These are phyloP conservation scores for Brevimyrus niger DNA, from an alignment of 2,113 vertebrate species.

Conservation along the genomic window DNA sequence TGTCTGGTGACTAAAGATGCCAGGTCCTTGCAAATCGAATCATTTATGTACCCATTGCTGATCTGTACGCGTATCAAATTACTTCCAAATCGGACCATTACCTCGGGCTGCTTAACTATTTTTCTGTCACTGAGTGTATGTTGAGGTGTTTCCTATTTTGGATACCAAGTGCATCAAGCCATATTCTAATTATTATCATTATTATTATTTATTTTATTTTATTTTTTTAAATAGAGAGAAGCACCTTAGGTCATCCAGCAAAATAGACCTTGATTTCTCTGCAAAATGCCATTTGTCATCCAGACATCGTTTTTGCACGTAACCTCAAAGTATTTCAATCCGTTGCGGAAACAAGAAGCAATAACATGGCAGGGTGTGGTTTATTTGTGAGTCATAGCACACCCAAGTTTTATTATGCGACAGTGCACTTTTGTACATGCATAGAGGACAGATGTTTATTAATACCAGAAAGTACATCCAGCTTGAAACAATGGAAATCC, in stretches of 20 bases:
- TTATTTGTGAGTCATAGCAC: not conserved
- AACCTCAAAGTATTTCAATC: not conserved
- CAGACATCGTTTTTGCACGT: not conserved
- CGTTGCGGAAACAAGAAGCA: not conserved
- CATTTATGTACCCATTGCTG: no score
- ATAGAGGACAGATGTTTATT: not conserved
- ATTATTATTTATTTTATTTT: no score
- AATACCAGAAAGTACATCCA: not conserved
- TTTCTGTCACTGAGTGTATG: not conserved
- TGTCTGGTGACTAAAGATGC: no score
- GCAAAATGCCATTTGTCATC: not conserved
- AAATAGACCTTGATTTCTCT: not conserved
- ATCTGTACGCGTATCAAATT: no score
- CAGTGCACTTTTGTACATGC: not conserved
- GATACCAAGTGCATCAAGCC: not conserved
- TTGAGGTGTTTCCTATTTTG: not conserved
- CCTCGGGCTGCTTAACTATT: no score
- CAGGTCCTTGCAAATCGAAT: no score
- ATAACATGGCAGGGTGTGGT: not conserved
- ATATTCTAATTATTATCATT: no score
- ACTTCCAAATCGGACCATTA: no score
- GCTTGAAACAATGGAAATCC: not conserved
- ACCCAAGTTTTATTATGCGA: not conserved
- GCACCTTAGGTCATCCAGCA: not conserved
- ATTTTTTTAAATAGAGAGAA: not conserved